Evolutionary conservation across 1,140 invertebrate genomes (phyloP).

Genomic region (Papilio machaon): DNA sequence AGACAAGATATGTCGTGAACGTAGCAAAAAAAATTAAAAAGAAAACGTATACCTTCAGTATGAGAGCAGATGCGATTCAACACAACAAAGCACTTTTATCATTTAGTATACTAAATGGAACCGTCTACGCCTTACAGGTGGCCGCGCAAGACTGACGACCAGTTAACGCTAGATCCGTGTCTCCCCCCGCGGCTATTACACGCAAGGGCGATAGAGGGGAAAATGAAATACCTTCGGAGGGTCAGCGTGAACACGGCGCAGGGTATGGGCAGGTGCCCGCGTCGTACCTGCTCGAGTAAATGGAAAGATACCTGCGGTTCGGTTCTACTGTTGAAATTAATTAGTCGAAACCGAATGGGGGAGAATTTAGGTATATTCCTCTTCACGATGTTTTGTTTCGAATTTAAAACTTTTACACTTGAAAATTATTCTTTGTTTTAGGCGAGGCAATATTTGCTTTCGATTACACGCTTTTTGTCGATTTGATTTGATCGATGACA

Average conservation of each 20-base stretch:
- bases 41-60: slow-evolving; percentile 49
- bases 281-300: slow-evolving; percentile 61
- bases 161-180: slow-evolving; percentile 43
- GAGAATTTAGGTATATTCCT: neutral
- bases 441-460: neutral
- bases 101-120: slow-evolving; percentile 47
- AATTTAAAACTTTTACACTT: slow-evolving; percentile 37
- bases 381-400: neutral
- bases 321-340: slow-evolving; percentile 56
- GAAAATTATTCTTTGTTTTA: neutral
- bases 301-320: slow-evolving; percentile 61
- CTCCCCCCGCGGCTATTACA: slow-evolving; percentile 44
- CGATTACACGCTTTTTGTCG: neutral
- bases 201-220: slow-evolving; percentile 55
- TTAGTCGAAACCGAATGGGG: slow-evolving; percentile 52
- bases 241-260: slow-evolving; percentile 41
- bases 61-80: slow-evolving; percentile 44
- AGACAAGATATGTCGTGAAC: slow-evolving; percentile 4
- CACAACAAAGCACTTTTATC: slow-evolving; percentile 47
- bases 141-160: slow-evolving; percentile 57
- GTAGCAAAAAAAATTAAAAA: slow-evolving; percentile 30
- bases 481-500: neutral
- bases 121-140: slow-evolving; percentile 63
- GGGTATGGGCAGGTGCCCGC: slow-evolving; percentile 54
- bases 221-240: slow-evolving; percentile 47